phyloP scores from a whole-genome alignment of 64 coral and sea anemone species.

The Orbicella faveolata region DNA sequence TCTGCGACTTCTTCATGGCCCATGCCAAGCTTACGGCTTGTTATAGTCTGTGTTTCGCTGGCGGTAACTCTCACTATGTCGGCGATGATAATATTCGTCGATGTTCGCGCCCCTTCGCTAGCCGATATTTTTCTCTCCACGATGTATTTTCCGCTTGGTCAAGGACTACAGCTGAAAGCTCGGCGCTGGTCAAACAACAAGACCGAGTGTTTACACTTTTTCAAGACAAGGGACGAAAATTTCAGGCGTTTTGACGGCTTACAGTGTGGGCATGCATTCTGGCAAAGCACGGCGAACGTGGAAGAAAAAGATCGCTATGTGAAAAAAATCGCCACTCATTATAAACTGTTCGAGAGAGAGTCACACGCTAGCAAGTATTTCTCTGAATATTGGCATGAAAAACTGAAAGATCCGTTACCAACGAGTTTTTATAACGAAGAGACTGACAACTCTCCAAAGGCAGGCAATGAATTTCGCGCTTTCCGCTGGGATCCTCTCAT shows the following conservation, averaged over 20 bases:
- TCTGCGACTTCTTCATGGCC: slow-evolving; percentile 76
- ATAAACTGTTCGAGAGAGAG: slow-evolving; percentile 90
- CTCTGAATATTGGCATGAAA: slow-evolving; percentile 88
- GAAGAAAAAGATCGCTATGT: slow-evolving; percentile 96
- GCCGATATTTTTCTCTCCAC: slow-evolving; percentile 91
- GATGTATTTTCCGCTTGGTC: slow-evolving; percentile 95
- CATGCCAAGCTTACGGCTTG: slow-evolving; percentile 87
- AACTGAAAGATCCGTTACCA: slow-evolving; percentile 89
- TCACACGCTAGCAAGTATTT: slow-evolving; percentile 79
- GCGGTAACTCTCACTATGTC: slow-evolving; percentile 84
- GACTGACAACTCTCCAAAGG: slow-evolving; percentile 84
- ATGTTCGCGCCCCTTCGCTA: slow-evolving; percentile 84
- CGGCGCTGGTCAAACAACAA: slow-evolving; percentile 93
- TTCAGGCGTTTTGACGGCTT: slow-evolving; percentile 77
- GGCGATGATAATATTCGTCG: slow-evolving; percentile 95
- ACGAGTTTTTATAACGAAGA: slow-evolving; percentile 93
- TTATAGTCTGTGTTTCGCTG: slow-evolving; percentile 94
- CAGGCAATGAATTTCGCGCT: slow-evolving; percentile 81
- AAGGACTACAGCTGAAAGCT: slow-evolving; percentile 89
- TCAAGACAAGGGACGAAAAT: slow-evolving; percentile 77
- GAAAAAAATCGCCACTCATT: slow-evolving; percentile 91
- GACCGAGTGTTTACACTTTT: slow-evolving; percentile 82
- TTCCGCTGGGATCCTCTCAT: slow-evolving; percentile 91
- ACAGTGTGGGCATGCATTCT: slow-evolving; percentile 94
- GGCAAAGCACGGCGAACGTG: slow-evolving; percentile 87